Evolutionary conservation across 2,888 invertebrate genomes (phyloP), one percentile per base, ranked within the genome.

Genomic region (Catotricha subobsoleta): DNA sequence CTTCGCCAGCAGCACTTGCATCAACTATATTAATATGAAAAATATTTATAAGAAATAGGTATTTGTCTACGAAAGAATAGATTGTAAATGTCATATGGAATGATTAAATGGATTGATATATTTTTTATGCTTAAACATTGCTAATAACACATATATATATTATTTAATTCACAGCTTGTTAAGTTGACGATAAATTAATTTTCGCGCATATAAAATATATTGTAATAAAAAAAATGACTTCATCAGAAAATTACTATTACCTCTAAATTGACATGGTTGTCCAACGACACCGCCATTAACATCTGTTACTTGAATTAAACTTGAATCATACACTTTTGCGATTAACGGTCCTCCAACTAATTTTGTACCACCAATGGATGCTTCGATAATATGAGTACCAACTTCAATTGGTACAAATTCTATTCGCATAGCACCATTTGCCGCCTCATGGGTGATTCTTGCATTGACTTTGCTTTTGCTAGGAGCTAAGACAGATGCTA

Each of bases 1-100:
- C 98, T 69, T 97, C 97, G 30, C 98, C 98, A 40, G 97, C 97
- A 56, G 91, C 87, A 57, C 88, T 90, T 38, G 95, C 97, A 66
- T 97, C 95, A 62, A 98, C 97, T 90, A 67, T 2, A 39, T 19
- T 18, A 25, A 7, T 19, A 20, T 38, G 13, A 15, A 31, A 8
- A 15, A 3, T 31, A 31, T 13, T 6, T 16, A 31, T 16, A 10
- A 31, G 7, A 35, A 21, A 8, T 13, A 16, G 7, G 15, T 3
- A 10, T 31, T 35, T 19, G 13, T 35, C 10, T 5, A n/a, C n/a
- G n/a, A n/a, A n/a, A n/a, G n/a, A n/a, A n/a, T n/a, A n/a, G n/a
- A n/a, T n/a, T n/a, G n/a, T n/a, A n/a, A n/a, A n/a, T n/a, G n/a
- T n/a, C n/a, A n/a, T n/a, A n/a, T n/a, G n/a, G n/a, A n/a, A n/a